Evolutionary conservation across 2,888 invertebrate species (phyloP).

Genomic region (Ellobium chinense): DNA sequence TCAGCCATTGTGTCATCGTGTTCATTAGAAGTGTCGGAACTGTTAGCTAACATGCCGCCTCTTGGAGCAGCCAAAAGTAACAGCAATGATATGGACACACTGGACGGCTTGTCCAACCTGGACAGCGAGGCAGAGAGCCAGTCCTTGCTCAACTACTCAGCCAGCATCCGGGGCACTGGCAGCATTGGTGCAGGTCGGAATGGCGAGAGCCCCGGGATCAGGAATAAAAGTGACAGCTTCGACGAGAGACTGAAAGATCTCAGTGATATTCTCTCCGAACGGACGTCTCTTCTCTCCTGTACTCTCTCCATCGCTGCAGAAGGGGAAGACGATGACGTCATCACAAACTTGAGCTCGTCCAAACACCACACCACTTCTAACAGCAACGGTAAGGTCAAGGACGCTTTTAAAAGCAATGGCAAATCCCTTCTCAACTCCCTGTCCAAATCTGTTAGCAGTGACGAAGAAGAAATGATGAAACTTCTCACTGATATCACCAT

Average conservation of each 20-base stretch:
- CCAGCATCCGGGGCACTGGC: conserved; percentile 15
- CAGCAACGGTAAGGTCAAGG: conserved; percentile 34
- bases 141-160: conserved; percentile 38
- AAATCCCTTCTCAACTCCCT: conserved; percentile 36
- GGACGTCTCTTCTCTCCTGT: conserved; percentile 45
- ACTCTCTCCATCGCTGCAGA: conserved; percentile 36
- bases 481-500: conserved; percentile 39
- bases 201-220: conserved; percentile 10
- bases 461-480: conserved; percentile 37
- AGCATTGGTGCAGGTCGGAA: not conserved
- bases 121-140: conserved; percentile 45
- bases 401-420: conserved; percentile 32
- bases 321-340: conserved; percentile 28
- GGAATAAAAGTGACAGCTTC: conserved; percentile 16
- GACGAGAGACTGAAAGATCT: conserved; percentile 31
- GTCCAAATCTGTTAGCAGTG: conserved; percentile 34
- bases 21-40: conserved; percentile 44
- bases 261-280: conserved; percentile 40
- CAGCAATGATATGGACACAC: conserved; percentile 42
- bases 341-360: conserved; percentile 21
- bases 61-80: conserved; percentile 16
- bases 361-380: conserved; percentile 13
- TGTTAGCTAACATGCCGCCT: conserved; percentile 46
- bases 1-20: conserved; percentile 41
- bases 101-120: conserved; percentile 41